Base-by-base conservation (phyloP, 2,888 invertebrate genomes). In the Biston stratarius region DNA sequence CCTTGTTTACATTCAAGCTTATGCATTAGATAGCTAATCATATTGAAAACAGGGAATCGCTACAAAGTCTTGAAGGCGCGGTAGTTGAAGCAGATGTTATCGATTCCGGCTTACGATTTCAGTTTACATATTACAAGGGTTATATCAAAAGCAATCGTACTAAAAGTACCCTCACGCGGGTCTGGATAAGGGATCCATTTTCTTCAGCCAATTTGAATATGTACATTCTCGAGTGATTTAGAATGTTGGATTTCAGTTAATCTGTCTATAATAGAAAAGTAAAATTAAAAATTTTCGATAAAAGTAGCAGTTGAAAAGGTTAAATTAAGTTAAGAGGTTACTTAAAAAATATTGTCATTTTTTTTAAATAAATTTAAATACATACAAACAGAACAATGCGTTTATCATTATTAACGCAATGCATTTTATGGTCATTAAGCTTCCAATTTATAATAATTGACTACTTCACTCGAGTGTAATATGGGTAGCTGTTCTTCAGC, bases 151-250 rank as follows among this genome's bases (percentile, higher is more conserved):
- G 48, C 59, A 59, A 67, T 62, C 33, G 44, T 24, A 44, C 36
- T 60, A 59, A 24, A 66, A 59, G 58, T 58, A 42, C 40, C 33
- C 33, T 47, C 11, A 15, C 34, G 33, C 24, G 56, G 38, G 15
- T 59, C 36, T 51, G 45, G 11, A 57, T 61, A 68, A 15, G 12
- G 15, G 53, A 24, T 59, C 56, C 15, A 24, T 45, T 77, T 77
- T 71, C 69, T 57, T 62, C 55, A 79, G 67, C 69, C 75, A 75
- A 81, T 79, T 77, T 77, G 77, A 80, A 78, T 79, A 77, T 68
- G 65, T 67, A 71, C 73, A 24, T 33, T 70, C 60, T 70, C 61
- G 45, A 56, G 42, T 57, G 53, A 57, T 64, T 62, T 77, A 71
- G 69, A 75, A 78, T 74, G 69, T 74, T n/a, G 33, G 3, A 3